These are phyloP conservation scores for Pristionchus mayeri DNA, from an alignment of 2,888 invertebrate genomes.

Conservation along the genomic window DNA sequence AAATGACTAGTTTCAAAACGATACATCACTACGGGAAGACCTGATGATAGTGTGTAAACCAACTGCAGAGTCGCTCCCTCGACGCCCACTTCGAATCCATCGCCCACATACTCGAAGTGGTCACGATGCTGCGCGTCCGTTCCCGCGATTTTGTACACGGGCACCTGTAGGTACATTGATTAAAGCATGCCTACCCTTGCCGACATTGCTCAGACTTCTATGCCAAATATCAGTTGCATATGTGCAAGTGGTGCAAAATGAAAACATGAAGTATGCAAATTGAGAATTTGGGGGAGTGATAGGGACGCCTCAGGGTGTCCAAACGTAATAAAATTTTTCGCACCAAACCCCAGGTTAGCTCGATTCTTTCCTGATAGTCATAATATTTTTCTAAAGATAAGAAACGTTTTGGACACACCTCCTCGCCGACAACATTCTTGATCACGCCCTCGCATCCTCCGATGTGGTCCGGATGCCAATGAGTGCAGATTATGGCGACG, in stretches of 20 bases:
- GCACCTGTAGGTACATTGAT: no score
- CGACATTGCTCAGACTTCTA: not conserved
- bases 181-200: not conserved
- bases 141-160: conserved; percentile 70
- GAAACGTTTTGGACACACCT: no score
- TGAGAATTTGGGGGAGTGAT: no score
- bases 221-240: not conserved
- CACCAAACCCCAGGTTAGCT: no score
- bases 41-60: no score
- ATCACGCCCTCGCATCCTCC: conserved; percentile 83
- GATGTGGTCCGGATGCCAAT: conserved; percentile 97
- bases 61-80: conserved; percentile 87
- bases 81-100: conserved; percentile 86
- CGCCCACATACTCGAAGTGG: conserved; percentile 79
- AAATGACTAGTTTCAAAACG: no score
- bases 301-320: no score
- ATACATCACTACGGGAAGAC: no score
- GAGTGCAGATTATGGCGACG: conserved; percentile 90
- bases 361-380: no score
- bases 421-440: conserved; percentile 50
- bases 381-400: no score
- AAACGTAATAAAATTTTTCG: no score
- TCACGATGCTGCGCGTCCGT: conserved; percentile 64
- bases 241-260: not conserved
- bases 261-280: no score